Conservation (phyloP, 1,140 invertebrate genomes). For the Pinna nobilis region DNA sequence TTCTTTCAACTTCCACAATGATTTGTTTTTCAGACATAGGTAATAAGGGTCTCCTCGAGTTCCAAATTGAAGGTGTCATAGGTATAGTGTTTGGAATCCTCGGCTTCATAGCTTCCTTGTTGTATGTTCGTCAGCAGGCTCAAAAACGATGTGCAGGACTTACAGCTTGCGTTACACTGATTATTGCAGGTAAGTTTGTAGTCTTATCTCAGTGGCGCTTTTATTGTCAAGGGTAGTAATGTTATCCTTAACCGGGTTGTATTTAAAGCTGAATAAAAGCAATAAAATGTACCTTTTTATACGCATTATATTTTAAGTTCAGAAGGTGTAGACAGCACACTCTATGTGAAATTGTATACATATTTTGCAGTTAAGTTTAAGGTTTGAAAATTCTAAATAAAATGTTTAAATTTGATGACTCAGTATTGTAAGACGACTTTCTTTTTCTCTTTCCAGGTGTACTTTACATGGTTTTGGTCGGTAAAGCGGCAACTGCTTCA, state of each 20-base stretch:
- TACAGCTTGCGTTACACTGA: background rate
- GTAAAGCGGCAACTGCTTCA: background rate
- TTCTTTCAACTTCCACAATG: too few species aligned
- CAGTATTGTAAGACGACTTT: background rate
- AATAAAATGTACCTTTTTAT: too few species aligned
- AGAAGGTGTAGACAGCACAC: too few species aligned
- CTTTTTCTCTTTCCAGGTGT: background rate
- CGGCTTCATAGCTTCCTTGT: background rate
- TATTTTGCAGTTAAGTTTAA: too few species aligned
- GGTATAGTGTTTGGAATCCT: conserved; percentile 1
- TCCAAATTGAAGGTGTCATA: background rate
- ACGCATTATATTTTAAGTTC: too few species aligned
- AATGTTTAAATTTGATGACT: too few species aligned
- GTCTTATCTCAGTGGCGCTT: too few species aligned
- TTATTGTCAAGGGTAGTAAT: too few species aligned
- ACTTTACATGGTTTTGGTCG: background rate
- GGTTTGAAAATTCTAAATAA: too few species aligned
- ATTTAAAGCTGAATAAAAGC: too few species aligned
- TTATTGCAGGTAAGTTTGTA: background rate
- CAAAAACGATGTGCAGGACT: background rate
- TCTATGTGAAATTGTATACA: too few species aligned
- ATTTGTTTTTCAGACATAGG: background rate
- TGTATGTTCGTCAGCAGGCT: background rate
- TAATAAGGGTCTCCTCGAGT: background rate
- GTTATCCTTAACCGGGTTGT: too few species aligned